These are phyloP conservation scores for rat (Rattus norvegicus) DNA, from an alignment of 2,113 vertebrate species.

Conservation along the genomic window GRCr8 NC_086039.1:127743001-127743500, in stretches of 20 bases:
- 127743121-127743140: not conserved
- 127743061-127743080: not conserved
- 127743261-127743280: not conserved
- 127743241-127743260: not conserved
- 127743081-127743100: constrained; percentile 30
- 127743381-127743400: not conserved
- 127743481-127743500: not conserved
- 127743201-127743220: not conserved
- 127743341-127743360: not conserved
- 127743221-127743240: not conserved
- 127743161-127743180: not conserved
- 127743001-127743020: constrained; percentile 46
- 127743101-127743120: not conserved
- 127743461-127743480: not conserved
- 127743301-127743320: constrained; percentile 14
- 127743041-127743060: constrained; percentile 36
- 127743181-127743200: constrained; percentile 2
- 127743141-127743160: not conserved
- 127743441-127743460: not conserved
- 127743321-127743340: not conserved
- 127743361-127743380: not conserved
- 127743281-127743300: constrained; percentile 6
- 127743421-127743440: not conserved
- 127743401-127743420: not conserved
- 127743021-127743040: constrained; percentile 16